Evolutionary conservation across 2,888 invertebrate genomes (phyloP).

Genomic region (Tenthredo notha): DNA sequence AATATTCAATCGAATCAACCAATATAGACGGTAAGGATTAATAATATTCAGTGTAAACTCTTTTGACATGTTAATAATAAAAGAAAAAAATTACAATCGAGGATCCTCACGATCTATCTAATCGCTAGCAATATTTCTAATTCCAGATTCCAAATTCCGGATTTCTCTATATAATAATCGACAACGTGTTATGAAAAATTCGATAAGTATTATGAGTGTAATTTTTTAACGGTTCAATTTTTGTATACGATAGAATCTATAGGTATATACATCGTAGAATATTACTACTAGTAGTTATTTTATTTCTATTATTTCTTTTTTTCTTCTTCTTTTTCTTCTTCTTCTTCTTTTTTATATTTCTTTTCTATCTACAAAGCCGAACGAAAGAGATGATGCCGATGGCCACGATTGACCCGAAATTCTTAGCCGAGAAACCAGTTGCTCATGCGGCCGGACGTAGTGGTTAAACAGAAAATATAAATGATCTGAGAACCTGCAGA

Average conservation of each 20-base stretch:
- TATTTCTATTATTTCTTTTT: neutral
- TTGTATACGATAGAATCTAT: neutral
- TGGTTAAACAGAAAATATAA: slow-evolving; percentile 4
- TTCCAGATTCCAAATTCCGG: neutral
- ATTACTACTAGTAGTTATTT: neutral
- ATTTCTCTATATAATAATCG: neutral
- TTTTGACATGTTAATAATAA: neutral
- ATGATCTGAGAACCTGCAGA: neutral
- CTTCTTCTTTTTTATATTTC: neutral
- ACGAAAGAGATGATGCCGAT: slow-evolving; percentile 40
- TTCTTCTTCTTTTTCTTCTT: neutral
- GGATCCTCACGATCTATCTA: neutral
- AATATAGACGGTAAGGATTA: neutral
- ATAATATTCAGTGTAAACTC: neutral
- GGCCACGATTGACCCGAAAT: slow-evolving; percentile 49
- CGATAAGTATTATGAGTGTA: too few species aligned
- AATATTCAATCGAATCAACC: neutral
- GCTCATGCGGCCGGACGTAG: neutral
- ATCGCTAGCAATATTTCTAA: neutral
- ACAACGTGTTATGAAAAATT: too few species aligned
- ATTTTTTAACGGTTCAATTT: neutral
- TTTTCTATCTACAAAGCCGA: slow-evolving; percentile 9
- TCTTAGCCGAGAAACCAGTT: slow-evolving; percentile 50
- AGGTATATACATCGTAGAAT: too few species aligned
- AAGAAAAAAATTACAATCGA: neutral